Conservation (phyloP, 1,140 invertebrate genomes). For the Conopomorpha cramerella region DNA sequence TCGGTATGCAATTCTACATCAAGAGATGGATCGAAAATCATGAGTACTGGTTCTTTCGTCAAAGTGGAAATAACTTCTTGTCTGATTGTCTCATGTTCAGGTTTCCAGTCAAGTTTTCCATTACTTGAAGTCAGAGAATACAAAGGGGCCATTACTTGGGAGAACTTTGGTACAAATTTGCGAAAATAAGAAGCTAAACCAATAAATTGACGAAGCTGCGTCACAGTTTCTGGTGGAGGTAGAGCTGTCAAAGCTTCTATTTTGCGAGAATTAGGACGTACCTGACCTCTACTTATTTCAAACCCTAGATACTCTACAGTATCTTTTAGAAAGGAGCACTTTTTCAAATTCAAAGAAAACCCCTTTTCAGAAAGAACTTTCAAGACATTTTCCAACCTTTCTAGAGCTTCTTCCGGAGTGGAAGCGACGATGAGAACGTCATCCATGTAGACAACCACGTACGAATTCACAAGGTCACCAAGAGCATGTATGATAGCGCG, state of each 20-base stretch:
- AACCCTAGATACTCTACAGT: conserved; percentile 11
- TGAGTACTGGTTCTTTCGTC: conserved; percentile 8
- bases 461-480: neutral
- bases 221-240: conserved; percentile 12
- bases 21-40: conserved; percentile 23
- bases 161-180: conserved; percentile 14
- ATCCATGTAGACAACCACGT: conserved; percentile 2
- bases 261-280: conserved; percentile 4
- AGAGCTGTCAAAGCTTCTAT: neutral
- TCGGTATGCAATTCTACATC: too few relatives aligned
- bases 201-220: conserved; percentile 13
- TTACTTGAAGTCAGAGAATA: conserved; percentile 1
- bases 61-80: neutral
- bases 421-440: neutral
- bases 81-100: conserved; percentile 6
- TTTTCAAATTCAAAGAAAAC: conserved; percentile 5
- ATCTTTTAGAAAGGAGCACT: conserved; percentile 12
- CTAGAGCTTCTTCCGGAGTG: too few relatives aligned
- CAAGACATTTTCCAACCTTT: too few relatives aligned
- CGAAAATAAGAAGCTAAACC: conserved; percentile 15
- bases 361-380: neutral
- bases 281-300: conserved; percentile 5
- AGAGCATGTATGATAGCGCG: conserved; percentile 1
- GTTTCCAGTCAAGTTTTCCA: neutral
- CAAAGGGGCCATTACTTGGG: conserved; percentile 5